Percentiles rank a stretch among this genome's conserved stretches.
Conservation (phyloP, 2,888 invertebrate species). For the Troides aeacus region DNA sequence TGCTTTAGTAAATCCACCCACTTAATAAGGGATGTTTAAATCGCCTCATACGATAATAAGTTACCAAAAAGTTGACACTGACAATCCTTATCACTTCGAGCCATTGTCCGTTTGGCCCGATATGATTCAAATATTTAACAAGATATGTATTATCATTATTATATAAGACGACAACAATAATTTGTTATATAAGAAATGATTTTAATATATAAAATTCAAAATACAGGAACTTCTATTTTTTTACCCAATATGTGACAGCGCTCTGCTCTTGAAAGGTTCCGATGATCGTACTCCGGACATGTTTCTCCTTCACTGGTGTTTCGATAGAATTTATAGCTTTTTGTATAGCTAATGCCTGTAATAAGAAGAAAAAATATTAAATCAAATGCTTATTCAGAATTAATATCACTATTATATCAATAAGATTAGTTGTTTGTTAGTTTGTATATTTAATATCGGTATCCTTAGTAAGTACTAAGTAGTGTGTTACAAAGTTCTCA, state of each 20-base stretch:
- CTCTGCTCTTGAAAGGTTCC: constrained; percentile 97
- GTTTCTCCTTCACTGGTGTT: constrained; percentile 98
- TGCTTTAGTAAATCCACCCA: too few relatives aligned
- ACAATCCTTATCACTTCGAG: not conserved
- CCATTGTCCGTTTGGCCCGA: not conserved
- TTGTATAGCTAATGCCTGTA: constrained; percentile 90
- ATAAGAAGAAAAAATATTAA: constrained; percentile 35
- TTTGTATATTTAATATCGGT: too few relatives aligned
- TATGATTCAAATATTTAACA: not conserved
- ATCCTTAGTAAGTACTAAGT: too few relatives aligned
- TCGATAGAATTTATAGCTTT: constrained; percentile 97
- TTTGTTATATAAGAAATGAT: too few relatives aligned
- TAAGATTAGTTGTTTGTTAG: too few relatives aligned
- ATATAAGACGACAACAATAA: too few relatives aligned
- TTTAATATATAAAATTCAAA: too few relatives aligned
- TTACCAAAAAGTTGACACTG: too few relatives aligned
- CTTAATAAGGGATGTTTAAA: too few relatives aligned
- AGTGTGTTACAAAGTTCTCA: too few relatives aligned
- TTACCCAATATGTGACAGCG: constrained; percentile 93
- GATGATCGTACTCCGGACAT: constrained; percentile 96
- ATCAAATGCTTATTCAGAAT: not conserved
- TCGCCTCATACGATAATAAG: too few relatives aligned
- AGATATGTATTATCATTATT: not conserved
- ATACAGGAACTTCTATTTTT: constrained; percentile 1
- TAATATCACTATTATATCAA: too few relatives aligned